A percentile compares a stretch with the other conserved stretches of the same genome.
Evolutionary conservation across 1,140 invertebrate species (phyloP).

Genomic region (Drosophila quadrilineata): DNA sequence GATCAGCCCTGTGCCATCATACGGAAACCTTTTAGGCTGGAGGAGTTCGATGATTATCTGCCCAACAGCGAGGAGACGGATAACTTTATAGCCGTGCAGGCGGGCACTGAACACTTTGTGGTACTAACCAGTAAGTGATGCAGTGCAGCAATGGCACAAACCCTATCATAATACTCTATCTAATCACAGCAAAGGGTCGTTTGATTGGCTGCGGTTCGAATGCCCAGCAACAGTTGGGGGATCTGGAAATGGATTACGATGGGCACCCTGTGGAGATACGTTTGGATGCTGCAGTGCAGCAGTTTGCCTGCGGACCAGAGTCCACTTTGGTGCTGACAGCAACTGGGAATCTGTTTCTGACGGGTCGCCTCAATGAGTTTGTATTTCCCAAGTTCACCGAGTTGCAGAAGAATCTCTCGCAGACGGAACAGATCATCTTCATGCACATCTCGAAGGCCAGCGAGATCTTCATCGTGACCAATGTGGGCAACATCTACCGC

Average conservation of each 20-base stretch:
- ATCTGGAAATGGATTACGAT: constrained; percentile 57
- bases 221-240: constrained; percentile 55
- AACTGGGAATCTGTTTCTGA: constrained; percentile 66
- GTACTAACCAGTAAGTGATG: constrained; percentile 71
- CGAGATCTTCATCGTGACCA: constrained; percentile 79
- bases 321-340: constrained; percentile 74
- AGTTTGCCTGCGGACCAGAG: constrained; percentile 69
- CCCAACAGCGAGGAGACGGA: constrained; percentile 73
- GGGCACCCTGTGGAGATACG: constrained; percentile 65
- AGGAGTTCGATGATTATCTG: constrained; percentile 74
- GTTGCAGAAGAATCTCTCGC: constrained; percentile 70
- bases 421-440: constrained; percentile 74
- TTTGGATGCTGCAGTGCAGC: constrained; percentile 60
- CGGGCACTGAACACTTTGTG: constrained; percentile 75
- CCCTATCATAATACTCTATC: too few relatives aligned
- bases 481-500: constrained; percentile 75
- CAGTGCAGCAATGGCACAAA: rapidly evolving
- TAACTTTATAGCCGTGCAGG: constrained; percentile 64
- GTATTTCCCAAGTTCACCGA: constrained; percentile 76
- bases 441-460: constrained; percentile 79
- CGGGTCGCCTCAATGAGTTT: constrained; percentile 73
- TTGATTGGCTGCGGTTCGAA: constrained; percentile 75
- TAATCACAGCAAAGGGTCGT: constrained; percentile 55
- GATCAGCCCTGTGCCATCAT: constrained; percentile 60
- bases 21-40: constrained; percentile 70